Evolutionary conservation across 2,113 vertebrate species (phyloP).

Genomic region (Pollimyrus isidori): DNA sequence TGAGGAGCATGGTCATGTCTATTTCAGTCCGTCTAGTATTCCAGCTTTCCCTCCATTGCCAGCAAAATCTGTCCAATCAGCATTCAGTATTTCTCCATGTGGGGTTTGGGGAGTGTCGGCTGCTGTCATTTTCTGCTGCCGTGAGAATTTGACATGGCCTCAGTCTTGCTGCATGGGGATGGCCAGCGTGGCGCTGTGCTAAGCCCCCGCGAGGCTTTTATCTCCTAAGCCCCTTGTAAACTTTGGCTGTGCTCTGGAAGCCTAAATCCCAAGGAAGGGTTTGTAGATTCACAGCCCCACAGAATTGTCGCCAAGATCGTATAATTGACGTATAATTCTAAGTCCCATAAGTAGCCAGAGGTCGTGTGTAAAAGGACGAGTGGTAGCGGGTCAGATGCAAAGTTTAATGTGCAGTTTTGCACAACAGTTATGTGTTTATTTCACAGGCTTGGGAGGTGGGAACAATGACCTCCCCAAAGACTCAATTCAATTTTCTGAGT

Average conservation of each 20-base stretch:
- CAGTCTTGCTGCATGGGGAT: constrained; percentile 25
- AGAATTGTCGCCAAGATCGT: background rate
- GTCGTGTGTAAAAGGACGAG: background rate
- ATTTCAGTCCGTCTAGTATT: background rate
- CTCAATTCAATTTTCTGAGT: too few relatives aligned
- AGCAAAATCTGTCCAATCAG: background rate
- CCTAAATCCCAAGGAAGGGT: background rate
- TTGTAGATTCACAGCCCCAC: background rate
- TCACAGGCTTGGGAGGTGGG: background rate
- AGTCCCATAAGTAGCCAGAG: background rate
- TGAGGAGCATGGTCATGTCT: background rate
- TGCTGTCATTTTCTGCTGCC: constrained; percentile 60
- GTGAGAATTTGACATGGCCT: constrained; percentile 61
- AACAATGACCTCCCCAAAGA: background rate
- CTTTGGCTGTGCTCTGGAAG: background rate
- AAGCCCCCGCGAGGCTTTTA: background rate
- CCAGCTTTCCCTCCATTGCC: background rate
- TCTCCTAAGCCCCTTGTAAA: constrained; percentile 13
- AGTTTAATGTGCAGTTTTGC: background rate
- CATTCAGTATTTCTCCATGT: background rate
- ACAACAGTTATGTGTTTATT: background rate
- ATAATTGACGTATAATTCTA: background rate
- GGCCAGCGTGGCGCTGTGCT: background rate
- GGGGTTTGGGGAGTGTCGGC: constrained; percentile 19
- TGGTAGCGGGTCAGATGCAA: background rate